Evolutionary conservation across 2,797 vertebrate genomes (phyloP).

Genomic region (Tiaroga cobitis): DNA sequence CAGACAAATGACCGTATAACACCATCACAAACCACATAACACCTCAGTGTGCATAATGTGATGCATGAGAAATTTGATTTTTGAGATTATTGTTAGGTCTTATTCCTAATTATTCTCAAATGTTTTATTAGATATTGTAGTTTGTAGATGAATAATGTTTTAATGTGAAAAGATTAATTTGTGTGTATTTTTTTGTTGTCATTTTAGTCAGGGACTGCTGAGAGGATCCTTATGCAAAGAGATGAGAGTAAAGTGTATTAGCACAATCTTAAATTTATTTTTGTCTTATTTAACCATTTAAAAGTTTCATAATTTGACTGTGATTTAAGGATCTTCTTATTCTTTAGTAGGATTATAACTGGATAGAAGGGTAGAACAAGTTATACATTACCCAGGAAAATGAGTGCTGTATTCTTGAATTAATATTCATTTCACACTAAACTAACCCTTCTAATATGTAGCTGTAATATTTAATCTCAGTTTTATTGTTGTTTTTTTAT

Average conservation of each 20-base stretch:
- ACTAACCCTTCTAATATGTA: constrained; percentile 72
- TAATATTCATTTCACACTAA: constrained; percentile 59
- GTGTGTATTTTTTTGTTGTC: neutral
- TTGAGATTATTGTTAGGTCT: neutral
- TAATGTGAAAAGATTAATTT: neutral
- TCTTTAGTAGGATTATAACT: neutral
- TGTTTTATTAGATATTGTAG: neutral
- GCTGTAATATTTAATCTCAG: constrained; percentile 56
- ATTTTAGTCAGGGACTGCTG: constrained; percentile 23
- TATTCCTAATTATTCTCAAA: neutral
- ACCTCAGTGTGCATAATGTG: constrained; percentile 10
- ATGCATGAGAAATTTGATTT: constrained; percentile 1
- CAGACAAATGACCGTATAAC: neutral
- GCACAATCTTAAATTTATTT: neutral
- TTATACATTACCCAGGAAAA: constrained; percentile 34
- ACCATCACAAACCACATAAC: constrained; percentile 23
- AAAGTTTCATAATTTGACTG: neutral
- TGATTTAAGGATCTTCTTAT: constrained; percentile 1
- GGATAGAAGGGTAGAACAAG: constrained; percentile 10
- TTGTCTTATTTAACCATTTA: constrained; percentile 2
- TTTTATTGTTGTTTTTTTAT: constrained; percentile 56
- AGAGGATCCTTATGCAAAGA: constrained; percentile 11
- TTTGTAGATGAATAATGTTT: constrained; percentile 1
- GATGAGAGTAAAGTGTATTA: constrained; percentile 6
- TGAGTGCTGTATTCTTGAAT: constrained; percentile 28